Conservation (phyloP, 2,113 vertebrate species). For the Dipodomys merriami region DNA sequence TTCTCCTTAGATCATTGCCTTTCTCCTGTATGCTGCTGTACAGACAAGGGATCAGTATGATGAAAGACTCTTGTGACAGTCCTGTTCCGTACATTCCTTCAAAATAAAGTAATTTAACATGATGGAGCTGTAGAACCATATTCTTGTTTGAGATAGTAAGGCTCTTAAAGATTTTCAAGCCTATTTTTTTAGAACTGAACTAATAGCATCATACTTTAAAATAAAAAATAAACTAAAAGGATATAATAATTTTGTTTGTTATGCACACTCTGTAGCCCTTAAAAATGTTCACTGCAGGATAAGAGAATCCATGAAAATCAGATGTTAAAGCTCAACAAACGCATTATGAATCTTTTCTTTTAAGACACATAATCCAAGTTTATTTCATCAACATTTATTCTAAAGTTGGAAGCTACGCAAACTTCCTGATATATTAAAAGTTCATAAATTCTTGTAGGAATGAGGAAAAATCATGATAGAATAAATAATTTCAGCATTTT, state of each 20-base stretch:
- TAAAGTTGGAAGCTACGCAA: neutral
- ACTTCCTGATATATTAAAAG: neutral
- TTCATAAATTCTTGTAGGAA: neutral
- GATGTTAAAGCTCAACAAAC: conserved; percentile 55
- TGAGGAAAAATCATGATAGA: neutral
- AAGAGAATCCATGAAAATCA: conserved; percentile 27
- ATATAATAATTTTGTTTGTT: conserved; percentile 42
- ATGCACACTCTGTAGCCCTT: neutral
- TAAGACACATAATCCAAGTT: neutral
- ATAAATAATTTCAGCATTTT: neutral
- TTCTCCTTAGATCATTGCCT: neutral
- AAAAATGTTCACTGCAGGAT: neutral
- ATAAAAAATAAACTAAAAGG: conserved; percentile 38
- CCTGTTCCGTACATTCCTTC: neutral
- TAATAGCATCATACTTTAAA: conserved; percentile 39
- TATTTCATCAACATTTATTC: neutral
- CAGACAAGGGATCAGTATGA: neutral
- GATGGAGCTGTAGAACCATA: neutral
- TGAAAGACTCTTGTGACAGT: neutral
- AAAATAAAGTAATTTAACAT: conserved; percentile 51
- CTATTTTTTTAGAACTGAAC: conserved; percentile 18
- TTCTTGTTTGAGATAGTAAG: neutral
- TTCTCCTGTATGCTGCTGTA: neutral
- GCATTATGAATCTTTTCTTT: neutral
- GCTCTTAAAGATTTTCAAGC: neutral